Evolutionary conservation across 23 tunicate genomes (phyloP).

Genomic region (Clavelina lepadiformis): DNA sequence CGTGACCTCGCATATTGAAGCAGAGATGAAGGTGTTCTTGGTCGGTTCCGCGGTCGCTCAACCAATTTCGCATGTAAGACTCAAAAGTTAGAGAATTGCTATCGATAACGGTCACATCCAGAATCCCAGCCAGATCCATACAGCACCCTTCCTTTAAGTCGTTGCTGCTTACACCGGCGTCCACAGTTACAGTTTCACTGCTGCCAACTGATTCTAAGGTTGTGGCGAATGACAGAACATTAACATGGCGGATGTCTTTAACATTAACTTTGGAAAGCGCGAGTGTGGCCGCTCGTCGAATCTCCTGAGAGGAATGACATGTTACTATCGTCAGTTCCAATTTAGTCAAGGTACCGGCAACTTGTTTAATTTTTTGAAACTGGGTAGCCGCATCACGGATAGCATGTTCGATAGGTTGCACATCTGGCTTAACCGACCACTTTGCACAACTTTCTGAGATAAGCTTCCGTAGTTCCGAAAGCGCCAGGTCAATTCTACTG

Average conservation of each 20-base stretch:
- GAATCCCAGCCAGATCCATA: conserved; percentile 29
- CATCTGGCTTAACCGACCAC: background rate
- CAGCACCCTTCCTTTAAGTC: background rate
- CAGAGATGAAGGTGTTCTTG: conserved; percentile 62
- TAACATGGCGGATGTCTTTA: conserved; percentile 30
- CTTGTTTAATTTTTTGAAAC: conserved; percentile 58
- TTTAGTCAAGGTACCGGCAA: conserved; percentile 21
- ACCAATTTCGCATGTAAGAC: conserved; percentile 40
- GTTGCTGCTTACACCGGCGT: background rate
- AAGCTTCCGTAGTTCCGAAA: conserved; percentile 20
- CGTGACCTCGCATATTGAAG: background rate
- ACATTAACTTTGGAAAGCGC: conserved; percentile 23
- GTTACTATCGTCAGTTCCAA: conserved; percentile 58
- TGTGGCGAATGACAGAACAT: conserved; percentile 24
- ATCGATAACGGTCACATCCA: conserved; percentile 40
- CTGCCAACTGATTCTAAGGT: background rate
- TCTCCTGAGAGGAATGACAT: conserved; percentile 2
- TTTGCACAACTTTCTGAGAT: conserved; percentile 7
- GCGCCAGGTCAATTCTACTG: conserved; percentile 20
- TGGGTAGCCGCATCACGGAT: conserved; percentile 41
- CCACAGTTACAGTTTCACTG: background rate
- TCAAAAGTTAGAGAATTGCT: conserved; percentile 39
- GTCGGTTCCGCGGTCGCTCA: conserved; percentile 59
- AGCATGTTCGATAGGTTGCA: conserved; percentile 22
- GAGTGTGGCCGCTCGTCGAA: conserved; percentile 6